These are phyloP conservation scores for Tragopan temminckii DNA, from an alignment of 2,797 vertebrate species.

Conservation along the genomic window DNA sequence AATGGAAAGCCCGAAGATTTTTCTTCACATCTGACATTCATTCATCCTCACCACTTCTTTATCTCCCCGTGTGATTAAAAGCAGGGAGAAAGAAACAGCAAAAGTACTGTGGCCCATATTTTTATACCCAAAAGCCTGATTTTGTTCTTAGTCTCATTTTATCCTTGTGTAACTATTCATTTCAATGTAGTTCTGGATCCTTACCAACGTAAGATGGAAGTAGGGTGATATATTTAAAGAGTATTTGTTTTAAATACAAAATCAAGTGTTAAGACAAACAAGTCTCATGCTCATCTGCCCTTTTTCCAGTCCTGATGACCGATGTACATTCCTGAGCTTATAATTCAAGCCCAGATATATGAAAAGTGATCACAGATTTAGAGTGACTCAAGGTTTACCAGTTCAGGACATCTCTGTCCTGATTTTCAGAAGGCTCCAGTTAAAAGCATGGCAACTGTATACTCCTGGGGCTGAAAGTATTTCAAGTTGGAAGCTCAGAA, in stretches of 20 bases:
- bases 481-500: slow-evolving; percentile 15
- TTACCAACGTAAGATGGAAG: not conserved
- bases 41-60: slow-evolving; percentile 17
- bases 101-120: not conserved
- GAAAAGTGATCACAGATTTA: not conserved
- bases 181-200: not conserved
- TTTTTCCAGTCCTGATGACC: not conserved
- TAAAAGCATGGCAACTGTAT: not conserved
- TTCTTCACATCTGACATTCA: slow-evolving; percentile 53
- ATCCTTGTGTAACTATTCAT: not conserved
- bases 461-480: not conserved
- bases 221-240: not conserved
- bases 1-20: slow-evolving; percentile 33
- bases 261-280: not conserved
- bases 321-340: not conserved
- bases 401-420: not conserved
- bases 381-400: not conserved
- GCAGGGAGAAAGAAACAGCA: slow-evolving; percentile 6
- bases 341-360: not conserved
- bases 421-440: slow-evolving; percentile 9
- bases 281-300: not conserved
- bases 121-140: not conserved
- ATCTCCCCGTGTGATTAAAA: not conserved
- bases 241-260: slow-evolving; percentile 5
- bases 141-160: slow-evolving; percentile 17